Evolutionary conservation across 2,113 vertebrate genomes (phyloP), one percentile per base, ranked within the genome.

Genomic region (Ophiodon elongatus): DNA sequence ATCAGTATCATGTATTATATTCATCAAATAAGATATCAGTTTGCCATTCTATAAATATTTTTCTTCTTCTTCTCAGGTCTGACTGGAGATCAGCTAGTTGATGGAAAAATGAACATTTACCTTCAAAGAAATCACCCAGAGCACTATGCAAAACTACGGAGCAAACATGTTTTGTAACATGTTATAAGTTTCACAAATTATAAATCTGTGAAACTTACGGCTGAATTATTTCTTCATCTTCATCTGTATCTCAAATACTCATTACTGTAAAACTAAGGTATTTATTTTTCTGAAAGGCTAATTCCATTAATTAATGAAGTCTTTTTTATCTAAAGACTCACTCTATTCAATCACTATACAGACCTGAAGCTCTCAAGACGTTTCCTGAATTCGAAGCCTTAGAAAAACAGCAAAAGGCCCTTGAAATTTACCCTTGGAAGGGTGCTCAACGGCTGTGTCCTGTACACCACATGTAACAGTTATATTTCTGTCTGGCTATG

Each of bases 81-180:
- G 65, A 84, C 76, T 37, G 82, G 64, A 54, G 91, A 95, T 87
- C 91, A 95, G 77, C 91, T 4, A 65, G 90, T 95, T 50, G 90
- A 94, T 7, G 96, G 96, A n/a, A 98, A 98, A 94, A 96, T 98
- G 96, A 56, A 90, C 0, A 91, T 95, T 33, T 97, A 95, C 85
- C 95, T 98, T 23, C 88, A 95, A 88, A 93, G 81, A 85, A 92
- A 96, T 89, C 89, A 90, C 31, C 96, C 96, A 6, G 93, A 92
- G 13, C 96, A 97, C 74, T 97, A 96, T 33, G 76, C 90, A 45
- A 92, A 83, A 70, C 93, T 98, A 29, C 59, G 94, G 25, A 88
- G 85, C 62, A 90, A 71, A 62, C 93, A 93, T 33, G 31, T 95
- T 63, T 43, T 93, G 21, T 95, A 69, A 87, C n/a, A 80, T 52